Evolutionary conservation across 2,888 invertebrate species (phyloP).

Genomic region (Lasioglossum leucozonium): DNA sequence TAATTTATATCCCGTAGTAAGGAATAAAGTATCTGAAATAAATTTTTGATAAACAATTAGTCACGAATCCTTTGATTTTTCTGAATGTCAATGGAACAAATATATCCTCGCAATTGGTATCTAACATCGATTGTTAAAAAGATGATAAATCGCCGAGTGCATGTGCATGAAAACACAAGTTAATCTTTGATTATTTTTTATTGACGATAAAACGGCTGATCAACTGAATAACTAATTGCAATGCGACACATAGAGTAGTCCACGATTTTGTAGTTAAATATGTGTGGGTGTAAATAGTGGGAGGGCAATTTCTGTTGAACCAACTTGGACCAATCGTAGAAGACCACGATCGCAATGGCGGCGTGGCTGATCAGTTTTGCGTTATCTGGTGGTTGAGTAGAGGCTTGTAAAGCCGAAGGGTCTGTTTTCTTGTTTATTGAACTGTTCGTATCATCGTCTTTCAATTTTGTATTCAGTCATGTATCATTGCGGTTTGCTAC

Average conservation of each 20-base stretch:
- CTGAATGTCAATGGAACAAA: not conserved
- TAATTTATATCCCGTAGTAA: conserved; percentile 12
- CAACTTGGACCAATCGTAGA: conserved; percentile 85
- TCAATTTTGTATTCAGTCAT: conserved; percentile 71
- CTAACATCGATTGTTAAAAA: not conserved
- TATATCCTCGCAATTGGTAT: not conserved
- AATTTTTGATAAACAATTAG: too few species aligned
- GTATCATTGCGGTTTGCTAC: conserved; percentile 79
- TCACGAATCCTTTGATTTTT: conserved; percentile 24
- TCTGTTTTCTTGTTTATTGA: conserved; percentile 58
- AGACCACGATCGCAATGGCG: conserved; percentile 85
- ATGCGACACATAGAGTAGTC: not conserved
- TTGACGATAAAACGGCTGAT: not conserved
- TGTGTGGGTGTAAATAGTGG: conserved; percentile 29
- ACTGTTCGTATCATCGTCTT: conserved; percentile 28
- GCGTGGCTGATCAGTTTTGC: conserved; percentile 78
- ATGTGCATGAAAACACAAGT: not conserved
- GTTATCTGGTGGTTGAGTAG: conserved; percentile 77
- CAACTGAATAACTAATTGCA: not conserved
- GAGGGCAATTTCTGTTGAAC: conserved; percentile 40
- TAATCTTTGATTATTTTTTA: not conserved
- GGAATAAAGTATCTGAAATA: conserved; percentile 24
- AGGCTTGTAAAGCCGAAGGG: conserved; percentile 58
- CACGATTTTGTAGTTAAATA: conserved; percentile 14
- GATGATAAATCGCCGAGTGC: not conserved